Percentiles rank a stretch among this genome's conserved stretches.
Evolutionary conservation across 2,113 vertebrate species (phyloP).

Genomic region (Gymnobelideus leadbeateri): DNA sequence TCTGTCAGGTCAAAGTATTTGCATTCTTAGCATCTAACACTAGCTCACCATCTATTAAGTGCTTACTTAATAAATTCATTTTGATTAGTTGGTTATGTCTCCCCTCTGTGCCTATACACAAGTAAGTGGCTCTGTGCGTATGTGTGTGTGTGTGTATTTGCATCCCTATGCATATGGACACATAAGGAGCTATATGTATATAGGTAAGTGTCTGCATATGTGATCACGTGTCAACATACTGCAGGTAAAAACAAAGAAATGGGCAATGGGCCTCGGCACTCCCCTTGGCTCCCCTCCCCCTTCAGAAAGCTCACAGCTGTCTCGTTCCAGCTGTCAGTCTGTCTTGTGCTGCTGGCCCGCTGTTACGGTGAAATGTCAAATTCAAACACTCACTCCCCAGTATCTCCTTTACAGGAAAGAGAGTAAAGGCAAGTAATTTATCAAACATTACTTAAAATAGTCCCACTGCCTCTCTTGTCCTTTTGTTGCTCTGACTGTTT

Average conservation of each 20-base stretch:
- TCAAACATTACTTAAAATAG: conserved; percentile 74
- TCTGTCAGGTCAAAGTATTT: not conserved
- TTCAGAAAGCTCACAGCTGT: not conserved
- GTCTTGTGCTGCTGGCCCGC: not conserved
- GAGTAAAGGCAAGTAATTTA: conserved; percentile 70
- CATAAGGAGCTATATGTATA: not conserved
- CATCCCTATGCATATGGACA: accelerated
- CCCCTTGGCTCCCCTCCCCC: too few relatives aligned
- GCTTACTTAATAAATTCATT: not conserved
- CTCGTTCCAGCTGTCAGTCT: not conserved
- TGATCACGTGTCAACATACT: not conserved
- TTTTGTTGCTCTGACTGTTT: conserved; percentile 54
- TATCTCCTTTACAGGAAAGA: conserved; percentile 49
- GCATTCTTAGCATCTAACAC: not conserved
- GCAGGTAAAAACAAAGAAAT: not conserved
- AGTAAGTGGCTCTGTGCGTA: not conserved
- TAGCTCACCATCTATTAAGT: not conserved
- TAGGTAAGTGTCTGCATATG: not conserved
- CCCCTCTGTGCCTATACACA: not conserved
- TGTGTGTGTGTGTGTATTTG: not conserved
- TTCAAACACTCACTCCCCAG: not conserved
- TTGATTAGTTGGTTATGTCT: not conserved
- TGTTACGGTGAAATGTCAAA: conserved; percentile 43
- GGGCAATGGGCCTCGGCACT: accelerated
- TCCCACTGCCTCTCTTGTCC: not conserved